Percentiles rank a stretch among this genome's conserved stretches.
phyloP scores from a whole-genome alignment of 2,113 vertebrate species.

The Grammomys surdaster region DNA sequence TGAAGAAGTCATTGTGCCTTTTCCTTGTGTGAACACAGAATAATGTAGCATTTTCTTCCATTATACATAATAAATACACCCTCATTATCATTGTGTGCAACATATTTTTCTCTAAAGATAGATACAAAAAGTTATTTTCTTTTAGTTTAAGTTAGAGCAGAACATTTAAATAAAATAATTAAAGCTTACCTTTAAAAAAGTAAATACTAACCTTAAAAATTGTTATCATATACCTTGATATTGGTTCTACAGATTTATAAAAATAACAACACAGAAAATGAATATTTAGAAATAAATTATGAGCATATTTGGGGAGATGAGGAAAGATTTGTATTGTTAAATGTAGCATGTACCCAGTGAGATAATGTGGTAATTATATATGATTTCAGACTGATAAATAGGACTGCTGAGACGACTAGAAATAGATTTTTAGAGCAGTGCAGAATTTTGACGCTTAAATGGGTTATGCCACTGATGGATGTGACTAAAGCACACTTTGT shows the following conservation, averaged over 20 bases:
- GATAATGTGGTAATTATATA: slow-evolving; percentile 84
- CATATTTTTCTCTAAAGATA: slow-evolving; percentile 65
- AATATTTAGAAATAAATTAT: slow-evolving; percentile 78
- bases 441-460: slow-evolving; percentile 85
- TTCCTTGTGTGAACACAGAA: slow-evolving; percentile 55
- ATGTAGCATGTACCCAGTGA: slow-evolving; percentile 71
- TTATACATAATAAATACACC: slow-evolving; percentile 5
- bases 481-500: slow-evolving; percentile 84
- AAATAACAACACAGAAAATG: slow-evolving; percentile 59
- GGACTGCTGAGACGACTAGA: slow-evolving; percentile 77
- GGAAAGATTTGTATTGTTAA: slow-evolving; percentile 66
- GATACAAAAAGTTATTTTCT: background rate
- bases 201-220: slow-evolving; percentile 40
- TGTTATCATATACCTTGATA: slow-evolving; percentile 38
- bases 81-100: slow-evolving; percentile 40
- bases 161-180: background rate
- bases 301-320: slow-evolving; percentile 54
- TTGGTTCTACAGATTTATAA: slow-evolving; percentile 38
- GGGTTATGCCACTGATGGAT: slow-evolving; percentile 79
- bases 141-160: slow-evolving; percentile 31
- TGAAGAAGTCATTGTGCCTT: slow-evolving; percentile 6
- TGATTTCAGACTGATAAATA: slow-evolving; percentile 85
- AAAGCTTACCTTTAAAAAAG: slow-evolving; percentile 40
- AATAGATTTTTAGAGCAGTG: slow-evolving; percentile 79
- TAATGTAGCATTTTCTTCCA: slow-evolving; percentile 25